Evolutionary conservation across 2,113 vertebrate species (phyloP), one percentile per base, ranked within the genome.

Genomic region (Larimichthys polyactis): DNA sequence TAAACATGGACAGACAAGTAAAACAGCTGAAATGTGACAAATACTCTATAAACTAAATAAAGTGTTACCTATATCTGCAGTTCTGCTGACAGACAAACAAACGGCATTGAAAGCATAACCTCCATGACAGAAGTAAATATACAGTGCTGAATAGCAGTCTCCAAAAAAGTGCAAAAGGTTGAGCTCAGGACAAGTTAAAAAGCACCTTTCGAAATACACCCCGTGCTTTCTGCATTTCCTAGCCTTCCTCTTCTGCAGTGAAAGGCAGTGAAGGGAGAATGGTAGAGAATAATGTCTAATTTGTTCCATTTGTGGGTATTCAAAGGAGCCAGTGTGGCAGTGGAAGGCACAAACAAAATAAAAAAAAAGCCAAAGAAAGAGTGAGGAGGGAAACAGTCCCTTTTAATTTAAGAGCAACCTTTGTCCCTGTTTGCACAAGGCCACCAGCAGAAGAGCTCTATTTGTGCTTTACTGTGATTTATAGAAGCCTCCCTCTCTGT

Each of bases 391-490:
- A 75, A 78, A 48, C 7, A 9, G 10, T 51, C 29, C 12, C 46
- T 8, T 76, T 81, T 85, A 88, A 87, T 92, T 93, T 79, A 88
- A 76, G 81, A 89, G 81, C 60, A 75, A 76, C 86, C 84, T 90
- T 55, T 89, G 80, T 81, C 85, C 76, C 65, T 74, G 78, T 85
- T 90, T 78, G 68, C 52, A 66, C 78, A 77, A 88, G 88, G 83
- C 91, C 78, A 85, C 81, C 62, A 60, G 71, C 63, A 40, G 78
- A 86, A 82, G 71, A 91, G 82, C 55, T 70, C 81, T 84, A 48
- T 90, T 83, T 89, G 82, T 86, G 68, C 78, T 91, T 85, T 66
- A 62, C 75, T 51, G 51, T 85, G 89, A 93, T 93, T 91, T 90
- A 93, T 91, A 70, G 83, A 68, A 51, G 73, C 77, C 71, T 82